Base-by-base conservation (phyloP, 2,113 vertebrate species). In the Catharus minimus region DNA sequence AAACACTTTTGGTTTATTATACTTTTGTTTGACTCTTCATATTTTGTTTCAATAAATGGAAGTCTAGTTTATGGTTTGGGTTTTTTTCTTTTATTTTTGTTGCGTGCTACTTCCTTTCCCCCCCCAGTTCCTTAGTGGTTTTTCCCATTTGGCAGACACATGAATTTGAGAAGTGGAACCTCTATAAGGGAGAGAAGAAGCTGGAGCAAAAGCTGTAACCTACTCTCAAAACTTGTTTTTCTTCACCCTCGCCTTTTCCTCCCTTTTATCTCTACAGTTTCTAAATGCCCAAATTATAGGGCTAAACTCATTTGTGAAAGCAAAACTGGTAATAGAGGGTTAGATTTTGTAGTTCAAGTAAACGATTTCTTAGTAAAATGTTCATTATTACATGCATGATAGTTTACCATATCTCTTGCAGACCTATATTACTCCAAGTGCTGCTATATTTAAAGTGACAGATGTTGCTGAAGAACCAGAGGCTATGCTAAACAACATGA, bases 401-500 rank as follows among this genome's bases (percentile, higher is more conserved):
- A 53, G 23, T n/a, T 88, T 49, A 10, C 11, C 10, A 3, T 75
- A 36, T 94, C 55, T 90, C 47, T 92, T 72, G 10, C 96, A 99
- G 99, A 98, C 98, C 26, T 99, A 99, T 92, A 99, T 99, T 55
- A 98, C 98, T 86, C 99, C 99, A 15, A 97, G 96, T 44, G 99
- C 98, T 9, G 98, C 98, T 96, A 97, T 99, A 96, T 98, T 99
- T 93, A 97, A 97, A 72, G 96, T 97, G 1, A 95, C 97, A 39
- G 96, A 82, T 2, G 97, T 77, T 22, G 97, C 95, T 23, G 94
- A 97, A 0, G 97, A 98, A 83, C 86, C 95, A 1, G 88, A 86
- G 0, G 98, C 98, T 14, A 87, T 99, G 97, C 96, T 99, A 56
- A 98, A 99, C 86, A 99, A 99, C 96, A 99, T 99, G 99, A 98